phyloP scores from a whole-genome alignment of 2,888 invertebrate genomes.

The Stegophylla sp. region DNA sequence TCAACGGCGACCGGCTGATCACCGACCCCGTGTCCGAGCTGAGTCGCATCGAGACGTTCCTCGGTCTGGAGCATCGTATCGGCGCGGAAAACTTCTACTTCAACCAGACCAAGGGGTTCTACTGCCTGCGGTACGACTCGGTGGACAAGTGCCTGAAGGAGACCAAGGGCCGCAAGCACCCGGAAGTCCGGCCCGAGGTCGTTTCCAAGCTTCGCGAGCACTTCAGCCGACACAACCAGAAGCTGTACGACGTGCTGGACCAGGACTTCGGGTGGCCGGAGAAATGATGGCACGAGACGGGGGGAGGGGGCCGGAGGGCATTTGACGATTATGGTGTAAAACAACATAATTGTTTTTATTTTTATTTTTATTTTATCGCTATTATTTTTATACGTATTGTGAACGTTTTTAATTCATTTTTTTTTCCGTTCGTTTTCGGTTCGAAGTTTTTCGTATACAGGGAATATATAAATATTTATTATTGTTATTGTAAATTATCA shows the following conservation, averaged over 20 bases:
- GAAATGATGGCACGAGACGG: constrained; percentile 68
- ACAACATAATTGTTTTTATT: background rate
- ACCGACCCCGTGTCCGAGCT: constrained; percentile 89
- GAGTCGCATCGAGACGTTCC: constrained; percentile 84
- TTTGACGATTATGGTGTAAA: background rate
- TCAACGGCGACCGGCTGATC: constrained; percentile 91
- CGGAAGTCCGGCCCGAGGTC: constrained; percentile 68
- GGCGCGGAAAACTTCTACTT: constrained; percentile 91
- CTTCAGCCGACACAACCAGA: constrained; percentile 89
- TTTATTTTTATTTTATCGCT: background rate
- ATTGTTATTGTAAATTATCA: no score
- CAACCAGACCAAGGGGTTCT: constrained; percentile 88
- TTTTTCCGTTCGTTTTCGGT: background rate
- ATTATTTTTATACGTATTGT: background rate
- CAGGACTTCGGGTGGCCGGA: constrained; percentile 94
- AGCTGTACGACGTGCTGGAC: constrained; percentile 90
- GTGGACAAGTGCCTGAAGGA: constrained; percentile 80
- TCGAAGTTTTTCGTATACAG: background rate
- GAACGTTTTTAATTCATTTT: background rate
- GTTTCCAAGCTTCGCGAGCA: constrained; percentile 84
- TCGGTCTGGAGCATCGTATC: constrained; percentile 70
- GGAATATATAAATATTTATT: background rate
- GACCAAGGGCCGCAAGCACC: constrained; percentile 85
- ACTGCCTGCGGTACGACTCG: constrained; percentile 64
- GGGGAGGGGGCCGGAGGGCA: background rate